Conservation (phyloP, 2,797 vertebrate genomes). For the Labeo calbasu region DNA sequence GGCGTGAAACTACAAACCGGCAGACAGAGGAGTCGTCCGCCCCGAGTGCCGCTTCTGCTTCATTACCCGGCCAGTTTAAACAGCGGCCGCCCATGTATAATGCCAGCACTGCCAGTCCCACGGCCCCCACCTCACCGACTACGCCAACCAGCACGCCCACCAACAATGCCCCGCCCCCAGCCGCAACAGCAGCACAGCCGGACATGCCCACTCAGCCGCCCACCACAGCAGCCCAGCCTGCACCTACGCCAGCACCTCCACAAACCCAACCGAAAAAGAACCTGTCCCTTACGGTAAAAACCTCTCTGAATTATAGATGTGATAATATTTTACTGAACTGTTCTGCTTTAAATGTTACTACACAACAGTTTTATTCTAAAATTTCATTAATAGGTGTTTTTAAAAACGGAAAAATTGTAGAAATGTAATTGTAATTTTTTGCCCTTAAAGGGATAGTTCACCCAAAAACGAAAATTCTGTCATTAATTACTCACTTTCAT, state of each 20-base stretch:
- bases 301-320: background rate
- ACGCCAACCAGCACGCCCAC: constrained; percentile 76
- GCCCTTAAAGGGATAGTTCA: background rate
- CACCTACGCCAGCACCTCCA: constrained; percentile 81
- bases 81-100: constrained; percentile 97
- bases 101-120: constrained; percentile 83
- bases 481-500: too few relatives aligned
- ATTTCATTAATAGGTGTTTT: background rate
- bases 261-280: constrained; percentile 90
- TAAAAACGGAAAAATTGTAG: background rate
- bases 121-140: constrained; percentile 80
- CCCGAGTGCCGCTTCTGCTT: constrained; percentile 73
- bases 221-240: constrained; percentile 78
- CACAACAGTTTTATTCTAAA: background rate
- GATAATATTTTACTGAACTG: background rate
- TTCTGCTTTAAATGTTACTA: background rate
- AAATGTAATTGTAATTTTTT: background rate
- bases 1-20: constrained; percentile 83
- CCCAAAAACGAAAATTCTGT: too few relatives aligned
- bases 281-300: constrained; percentile 90
- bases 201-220: constrained; percentile 79
- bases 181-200: constrained; percentile 79
- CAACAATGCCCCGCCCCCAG: constrained; percentile 81
- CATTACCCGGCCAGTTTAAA: constrained; percentile 90
- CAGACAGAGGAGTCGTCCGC: constrained; percentile 87